phyloP scores from a whole-genome alignment of 2,888 invertebrate species.

The Eilema caniola region DNA sequence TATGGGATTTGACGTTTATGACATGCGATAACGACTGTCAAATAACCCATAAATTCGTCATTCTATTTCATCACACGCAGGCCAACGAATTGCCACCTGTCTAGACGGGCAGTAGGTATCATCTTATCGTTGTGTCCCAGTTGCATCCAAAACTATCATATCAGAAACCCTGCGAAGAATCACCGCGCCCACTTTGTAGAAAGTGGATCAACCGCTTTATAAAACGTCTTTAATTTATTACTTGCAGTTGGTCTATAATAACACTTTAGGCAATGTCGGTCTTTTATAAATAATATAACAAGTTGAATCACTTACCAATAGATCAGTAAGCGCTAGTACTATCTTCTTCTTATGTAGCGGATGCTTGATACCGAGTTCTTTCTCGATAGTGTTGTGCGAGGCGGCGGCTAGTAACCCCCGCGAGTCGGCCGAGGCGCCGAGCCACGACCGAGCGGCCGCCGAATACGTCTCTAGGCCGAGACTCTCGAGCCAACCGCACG shows the following conservation, averaged over 20 bases:
- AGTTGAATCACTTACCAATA: slow-evolving; percentile 73
- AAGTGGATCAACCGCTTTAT: too few species aligned
- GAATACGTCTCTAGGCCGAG: slow-evolving; percentile 93
- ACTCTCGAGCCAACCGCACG: slow-evolving; percentile 93
- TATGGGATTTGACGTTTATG: too few species aligned
- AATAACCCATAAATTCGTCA: too few species aligned
- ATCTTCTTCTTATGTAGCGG: slow-evolving; percentile 97
- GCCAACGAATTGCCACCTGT: too few species aligned
- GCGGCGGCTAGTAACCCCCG: slow-evolving; percentile 89
- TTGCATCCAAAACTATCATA: too few species aligned
- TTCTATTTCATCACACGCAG: too few species aligned
- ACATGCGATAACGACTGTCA: too few species aligned
- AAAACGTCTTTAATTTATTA: too few species aligned
- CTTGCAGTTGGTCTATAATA: too few species aligned
- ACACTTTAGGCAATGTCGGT: neutral
- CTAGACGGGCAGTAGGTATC: too few species aligned
- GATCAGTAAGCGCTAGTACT: slow-evolving; percentile 90
- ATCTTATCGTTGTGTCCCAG: too few species aligned
- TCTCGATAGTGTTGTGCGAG: slow-evolving; percentile 94
- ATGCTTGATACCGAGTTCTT: slow-evolving; percentile 94
- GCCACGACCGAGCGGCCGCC: slow-evolving; percentile 93
- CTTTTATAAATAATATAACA: neutral
- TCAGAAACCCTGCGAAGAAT: neutral
- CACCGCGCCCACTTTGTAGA: too few species aligned
- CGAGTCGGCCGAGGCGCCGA: slow-evolving; percentile 91